phyloP scores from a whole-genome alignment of 1,140 invertebrate genomes.

The Plutomurus gul region DNA sequence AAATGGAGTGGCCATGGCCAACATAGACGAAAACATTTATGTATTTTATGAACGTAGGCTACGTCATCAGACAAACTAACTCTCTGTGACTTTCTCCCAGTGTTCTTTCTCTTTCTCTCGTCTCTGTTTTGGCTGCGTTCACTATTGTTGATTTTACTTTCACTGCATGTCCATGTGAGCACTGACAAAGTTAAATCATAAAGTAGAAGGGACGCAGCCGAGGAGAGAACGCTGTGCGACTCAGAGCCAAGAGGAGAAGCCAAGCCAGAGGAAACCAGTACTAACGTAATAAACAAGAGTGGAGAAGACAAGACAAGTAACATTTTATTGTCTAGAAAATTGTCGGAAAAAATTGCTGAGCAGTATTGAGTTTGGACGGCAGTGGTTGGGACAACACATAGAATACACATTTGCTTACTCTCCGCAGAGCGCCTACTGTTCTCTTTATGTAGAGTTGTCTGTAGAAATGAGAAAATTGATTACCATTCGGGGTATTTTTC shows the following conservation, averaged over 20 bases:
- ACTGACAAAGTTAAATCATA: slow-evolving; percentile 13
- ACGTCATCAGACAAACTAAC: slow-evolving; percentile 20
- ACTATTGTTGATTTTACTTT: background rate
- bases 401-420: too few relatives aligned
- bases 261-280: background rate
- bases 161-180: background rate
- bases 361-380: too few relatives aligned
- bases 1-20: background rate
- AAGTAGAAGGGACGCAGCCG: slow-evolving; percentile 1
- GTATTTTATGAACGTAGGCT: slow-evolving; percentile 9
- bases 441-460: background rate
- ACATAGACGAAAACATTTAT: slow-evolving; percentile 22
- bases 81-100: slow-evolving; percentile 15
- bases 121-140: background rate
- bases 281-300: slow-evolving; percentile 22
- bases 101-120: background rate
- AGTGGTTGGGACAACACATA: too few relatives aligned
- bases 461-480: background rate
- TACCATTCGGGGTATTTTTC: background rate
- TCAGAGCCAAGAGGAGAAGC: background rate
- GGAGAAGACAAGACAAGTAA: too few relatives aligned
- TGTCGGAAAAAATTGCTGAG: too few relatives aligned
- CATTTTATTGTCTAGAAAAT: background rate
- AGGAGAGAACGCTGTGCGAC: too few relatives aligned
- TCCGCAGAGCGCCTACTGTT: too few relatives aligned